phyloP scores from a whole-genome alignment of 2,113 vertebrate species.

The Amphiprion ocellaris region DNA sequence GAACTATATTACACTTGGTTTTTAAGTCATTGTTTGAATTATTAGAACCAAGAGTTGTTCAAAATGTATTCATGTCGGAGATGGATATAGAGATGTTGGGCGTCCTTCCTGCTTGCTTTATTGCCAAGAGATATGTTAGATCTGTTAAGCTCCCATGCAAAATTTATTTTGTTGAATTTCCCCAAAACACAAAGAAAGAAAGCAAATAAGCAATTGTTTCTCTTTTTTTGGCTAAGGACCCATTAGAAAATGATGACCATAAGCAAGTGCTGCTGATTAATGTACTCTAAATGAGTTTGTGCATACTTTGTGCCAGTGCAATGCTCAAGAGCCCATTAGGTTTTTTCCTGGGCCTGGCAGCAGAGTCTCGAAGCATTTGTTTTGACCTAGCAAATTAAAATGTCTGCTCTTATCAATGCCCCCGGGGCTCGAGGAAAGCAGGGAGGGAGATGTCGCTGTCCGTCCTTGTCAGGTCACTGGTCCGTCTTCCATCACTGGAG shows the following conservation, averaged over 20 bases:
- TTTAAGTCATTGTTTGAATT: too few species aligned
- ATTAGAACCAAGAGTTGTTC: too few species aligned
- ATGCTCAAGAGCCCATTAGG: constrained; percentile 66
- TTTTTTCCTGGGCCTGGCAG: constrained; percentile 60
- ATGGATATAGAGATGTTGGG: too few species aligned
- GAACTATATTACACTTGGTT: too few species aligned
- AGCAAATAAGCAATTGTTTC: constrained; percentile 8
- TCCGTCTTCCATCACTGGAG: constrained; percentile 54
- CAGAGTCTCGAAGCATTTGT: constrained; percentile 70
- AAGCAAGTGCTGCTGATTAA: constrained; percentile 53
- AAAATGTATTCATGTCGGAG: too few species aligned
- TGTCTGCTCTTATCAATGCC: constrained; percentile 79
- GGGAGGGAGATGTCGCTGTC: constrained; percentile 60
- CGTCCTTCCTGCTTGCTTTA: too few species aligned
- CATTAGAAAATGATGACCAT: constrained; percentile 56
- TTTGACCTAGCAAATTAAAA: constrained; percentile 80
- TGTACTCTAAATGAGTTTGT: constrained; percentile 41
- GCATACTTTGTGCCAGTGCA: constrained; percentile 39
- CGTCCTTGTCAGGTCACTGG: constrained; percentile 66
- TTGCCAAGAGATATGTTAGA: background rate
- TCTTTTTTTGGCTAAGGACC: constrained; percentile 25
- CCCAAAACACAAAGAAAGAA: background rate
- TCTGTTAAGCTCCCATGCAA: background rate
- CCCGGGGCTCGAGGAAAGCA: constrained; percentile 34
- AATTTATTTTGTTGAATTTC: background rate